A percentile compares a stretch with the other conserved stretches of the same genome.
Evolutionary conservation across 1,140 invertebrate genomes (phyloP).

Genomic region (Archivesica marissinica): DNA sequence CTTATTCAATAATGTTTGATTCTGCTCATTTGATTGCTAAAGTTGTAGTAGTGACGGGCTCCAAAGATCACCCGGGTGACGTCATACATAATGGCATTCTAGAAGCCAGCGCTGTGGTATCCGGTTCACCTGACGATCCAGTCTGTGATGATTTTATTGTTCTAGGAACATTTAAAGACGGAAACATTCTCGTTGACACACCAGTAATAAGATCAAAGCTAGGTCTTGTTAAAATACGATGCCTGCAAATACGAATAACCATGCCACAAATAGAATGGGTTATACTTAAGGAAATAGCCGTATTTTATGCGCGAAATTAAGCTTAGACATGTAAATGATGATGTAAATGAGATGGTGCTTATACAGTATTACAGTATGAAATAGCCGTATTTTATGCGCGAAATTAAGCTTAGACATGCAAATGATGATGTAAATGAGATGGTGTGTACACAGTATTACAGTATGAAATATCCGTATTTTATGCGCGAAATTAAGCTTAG

Average conservation of each 20-base stretch:
- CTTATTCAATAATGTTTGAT: constrained; percentile 70
- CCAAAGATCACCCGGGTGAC: constrained; percentile 65
- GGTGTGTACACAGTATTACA: too few relatives aligned
- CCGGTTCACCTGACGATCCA: constrained; percentile 19
- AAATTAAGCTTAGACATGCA: too few relatives aligned
- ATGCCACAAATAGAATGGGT: constrained; percentile 66
- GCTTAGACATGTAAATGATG: too few relatives aligned
- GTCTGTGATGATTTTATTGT: constrained; percentile 69
- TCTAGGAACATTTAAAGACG: constrained; percentile 67
- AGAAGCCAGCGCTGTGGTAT: constrained; percentile 64
- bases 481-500: too few relatives aligned
- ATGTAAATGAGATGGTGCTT: too few relatives aligned
- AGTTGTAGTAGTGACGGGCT: constrained; percentile 70
- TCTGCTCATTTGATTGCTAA: constrained; percentile 64
- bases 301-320: too few relatives aligned
- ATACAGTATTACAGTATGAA: too few relatives aligned
- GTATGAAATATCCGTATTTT: too few relatives aligned
- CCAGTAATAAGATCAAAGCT: constrained; percentile 60
- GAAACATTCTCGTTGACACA: constrained; percentile 59
- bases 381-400: too few relatives aligned
- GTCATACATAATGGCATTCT: constrained; percentile 64
- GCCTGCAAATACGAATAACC: constrained; percentile 68
- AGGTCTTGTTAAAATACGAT: constrained; percentile 63
- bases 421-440: too few relatives aligned
- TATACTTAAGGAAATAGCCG: constrained; percentile 72